Evolutionary conservation across 2,888 invertebrate species (phyloP).

Genomic region (Gastracanthus pulcherrimus): DNA sequence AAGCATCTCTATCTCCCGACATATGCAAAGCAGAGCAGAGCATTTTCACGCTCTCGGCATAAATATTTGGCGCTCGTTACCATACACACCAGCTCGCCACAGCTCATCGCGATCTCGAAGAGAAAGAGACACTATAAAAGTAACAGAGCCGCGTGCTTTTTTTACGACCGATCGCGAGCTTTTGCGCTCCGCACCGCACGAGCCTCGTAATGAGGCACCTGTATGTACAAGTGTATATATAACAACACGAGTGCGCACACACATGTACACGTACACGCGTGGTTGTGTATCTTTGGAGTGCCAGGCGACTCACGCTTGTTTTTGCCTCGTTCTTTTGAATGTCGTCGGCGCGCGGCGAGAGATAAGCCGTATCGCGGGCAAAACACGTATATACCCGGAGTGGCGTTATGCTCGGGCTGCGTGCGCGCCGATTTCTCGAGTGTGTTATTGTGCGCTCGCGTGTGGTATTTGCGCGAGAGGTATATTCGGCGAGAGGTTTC

Average conservation of each 20-base stretch:
- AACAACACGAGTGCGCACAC: not conserved
- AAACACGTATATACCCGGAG: slow-evolving; percentile 18
- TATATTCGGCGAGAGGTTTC: too few relatives aligned
- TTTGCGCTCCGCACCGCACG: not conserved
- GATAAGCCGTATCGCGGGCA: slow-evolving; percentile 38
- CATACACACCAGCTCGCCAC: too few relatives aligned
- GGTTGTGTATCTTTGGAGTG: not conserved
- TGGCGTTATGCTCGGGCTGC: not conserved
- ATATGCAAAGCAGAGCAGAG: too few relatives aligned
- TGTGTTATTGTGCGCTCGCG: not conserved
- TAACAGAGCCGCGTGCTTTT: not conserved
- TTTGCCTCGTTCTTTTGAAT: not conserved
- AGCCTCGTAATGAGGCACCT: too few relatives aligned
- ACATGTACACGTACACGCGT: not conserved
- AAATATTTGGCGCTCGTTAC: too few relatives aligned
- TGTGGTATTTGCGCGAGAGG: not conserved
- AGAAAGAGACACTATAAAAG: too few relatives aligned
- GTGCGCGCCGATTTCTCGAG: not conserved
- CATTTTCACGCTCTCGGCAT: too few relatives aligned
- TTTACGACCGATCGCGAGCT: not conserved
- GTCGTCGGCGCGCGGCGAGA: slow-evolving; percentile 7
- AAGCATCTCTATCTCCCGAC: too few relatives aligned
- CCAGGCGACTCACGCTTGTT: not conserved
- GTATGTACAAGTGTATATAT: not conserved
- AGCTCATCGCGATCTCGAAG: too few relatives aligned